Conservation (phyloP, 1,140 invertebrate species). For the Sinonovacula constricta region DNA sequence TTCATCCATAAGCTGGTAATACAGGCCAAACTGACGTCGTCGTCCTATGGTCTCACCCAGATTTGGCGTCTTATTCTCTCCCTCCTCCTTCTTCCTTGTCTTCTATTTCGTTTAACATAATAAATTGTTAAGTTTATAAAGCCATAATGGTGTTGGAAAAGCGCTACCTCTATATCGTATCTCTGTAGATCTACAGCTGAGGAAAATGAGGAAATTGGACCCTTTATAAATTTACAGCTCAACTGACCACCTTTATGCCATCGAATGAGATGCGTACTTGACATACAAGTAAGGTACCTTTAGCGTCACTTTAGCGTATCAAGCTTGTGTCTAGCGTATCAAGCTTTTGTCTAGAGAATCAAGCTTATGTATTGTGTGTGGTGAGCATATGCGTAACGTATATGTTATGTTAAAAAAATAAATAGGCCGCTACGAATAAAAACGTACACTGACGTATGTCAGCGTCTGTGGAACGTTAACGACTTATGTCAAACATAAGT, state of each 20-base stretch:
- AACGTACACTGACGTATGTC: background rate
- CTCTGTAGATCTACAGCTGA: background rate
- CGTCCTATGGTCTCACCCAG: too few relatives aligned
- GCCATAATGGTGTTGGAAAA: background rate
- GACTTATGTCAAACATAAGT: background rate
- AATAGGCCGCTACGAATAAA: background rate
- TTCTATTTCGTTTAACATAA: too few relatives aligned
- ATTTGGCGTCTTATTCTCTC: too few relatives aligned
- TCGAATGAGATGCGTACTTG: background rate
- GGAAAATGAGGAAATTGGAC: background rate
- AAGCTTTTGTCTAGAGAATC: too few relatives aligned
- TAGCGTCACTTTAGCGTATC: background rate
- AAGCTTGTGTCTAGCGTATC: background rate
- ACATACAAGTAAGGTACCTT: background rate
- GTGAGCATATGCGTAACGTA: background rate
- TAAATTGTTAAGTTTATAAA: too few relatives aligned
- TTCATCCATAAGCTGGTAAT: too few relatives aligned
- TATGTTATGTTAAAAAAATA: background rate
- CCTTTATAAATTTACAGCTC: background rate
- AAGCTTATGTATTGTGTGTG: background rate
- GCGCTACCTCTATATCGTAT: background rate
- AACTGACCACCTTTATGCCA: background rate
- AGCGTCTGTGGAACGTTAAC: background rate
- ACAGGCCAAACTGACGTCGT: too few relatives aligned
- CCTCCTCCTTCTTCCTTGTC: too few relatives aligned